These are phyloP conservation scores for Oceanodroma leucorhoa DNA, from an alignment of 2,797 vertebrate genomes.

Conservation along the genomic window DNA sequence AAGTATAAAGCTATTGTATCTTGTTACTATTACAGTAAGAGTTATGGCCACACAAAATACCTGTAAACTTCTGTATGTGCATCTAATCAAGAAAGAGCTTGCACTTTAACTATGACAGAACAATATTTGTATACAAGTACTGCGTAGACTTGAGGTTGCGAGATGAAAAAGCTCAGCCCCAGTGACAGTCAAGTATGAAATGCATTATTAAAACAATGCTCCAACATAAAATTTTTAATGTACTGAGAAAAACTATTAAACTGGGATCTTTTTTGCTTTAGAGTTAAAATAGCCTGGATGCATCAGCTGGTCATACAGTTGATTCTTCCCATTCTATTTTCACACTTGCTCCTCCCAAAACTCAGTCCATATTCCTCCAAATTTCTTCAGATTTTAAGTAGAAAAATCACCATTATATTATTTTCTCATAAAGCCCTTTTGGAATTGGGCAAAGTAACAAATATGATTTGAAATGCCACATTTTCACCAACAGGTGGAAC, in stretches of 20 bases:
- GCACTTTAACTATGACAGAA: neutral
- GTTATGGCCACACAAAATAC: neutral
- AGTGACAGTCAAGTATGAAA: neutral
- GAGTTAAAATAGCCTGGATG: neutral
- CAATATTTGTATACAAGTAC: neutral
- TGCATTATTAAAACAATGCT: neutral
- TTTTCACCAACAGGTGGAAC: constrained; percentile 65
- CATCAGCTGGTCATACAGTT: neutral
- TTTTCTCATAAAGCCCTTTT: neutral
- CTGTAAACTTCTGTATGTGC: neutral
- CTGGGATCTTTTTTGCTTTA: neutral
- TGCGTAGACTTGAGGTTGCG: neutral
- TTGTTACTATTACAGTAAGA: neutral
- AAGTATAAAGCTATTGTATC: neutral
- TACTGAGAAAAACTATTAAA: neutral
- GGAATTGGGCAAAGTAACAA: neutral
- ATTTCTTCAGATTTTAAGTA: neutral
- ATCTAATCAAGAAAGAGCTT: neutral
- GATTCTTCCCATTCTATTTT: neutral
- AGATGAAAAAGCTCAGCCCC: neutral
- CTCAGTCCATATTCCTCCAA: neutral
- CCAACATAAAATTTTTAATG: neutral
- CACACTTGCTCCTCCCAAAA: neutral
- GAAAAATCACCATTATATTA: neutral
- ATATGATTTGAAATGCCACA: constrained; percentile 17